phyloP scores from a whole-genome alignment of 2,113 vertebrate species.

The Microcebus tavaratra region DNA sequence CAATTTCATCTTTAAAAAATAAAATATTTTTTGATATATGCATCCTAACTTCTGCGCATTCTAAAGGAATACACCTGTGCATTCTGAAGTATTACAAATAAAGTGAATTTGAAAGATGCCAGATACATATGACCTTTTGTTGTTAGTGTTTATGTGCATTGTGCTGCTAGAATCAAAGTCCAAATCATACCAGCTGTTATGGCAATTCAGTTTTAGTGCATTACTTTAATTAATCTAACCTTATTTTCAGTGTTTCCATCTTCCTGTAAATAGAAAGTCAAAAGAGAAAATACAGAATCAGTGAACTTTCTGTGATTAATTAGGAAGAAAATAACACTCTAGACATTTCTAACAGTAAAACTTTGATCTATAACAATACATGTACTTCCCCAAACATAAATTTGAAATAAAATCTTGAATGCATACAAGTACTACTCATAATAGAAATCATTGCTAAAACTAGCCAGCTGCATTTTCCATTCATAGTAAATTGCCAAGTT shows the following conservation, averaged over 20 bases:
- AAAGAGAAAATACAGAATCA: neutral
- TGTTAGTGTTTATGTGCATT: neutral
- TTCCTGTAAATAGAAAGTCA: constrained; percentile 18
- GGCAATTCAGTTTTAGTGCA: neutral
- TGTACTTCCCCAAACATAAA: neutral
- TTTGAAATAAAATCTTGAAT: constrained; percentile 18
- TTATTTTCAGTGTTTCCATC: neutral
- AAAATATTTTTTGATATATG: neutral
- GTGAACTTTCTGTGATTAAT: constrained; percentile 31
- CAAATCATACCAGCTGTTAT: neutral
- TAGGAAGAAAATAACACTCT: neutral
- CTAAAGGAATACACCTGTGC: no score
- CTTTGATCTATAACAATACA: neutral
- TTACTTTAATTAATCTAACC: constrained; percentile 48
- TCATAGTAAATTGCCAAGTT: neutral
- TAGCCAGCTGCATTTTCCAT: neutral
- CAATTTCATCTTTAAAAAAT: neutral
- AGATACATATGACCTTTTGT: neutral
- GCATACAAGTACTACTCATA: neutral
- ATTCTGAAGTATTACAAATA: neutral
- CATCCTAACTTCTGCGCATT: neutral
- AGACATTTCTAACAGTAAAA: constrained; percentile 20
- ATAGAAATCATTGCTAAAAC: neutral
- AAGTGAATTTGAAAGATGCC: neutral
- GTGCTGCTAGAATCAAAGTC: neutral